Evolutionary conservation across 2,797 vertebrate genomes (phyloP), one percentile per base, ranked within the genome.

Genomic region (Platalea minor): DNA sequence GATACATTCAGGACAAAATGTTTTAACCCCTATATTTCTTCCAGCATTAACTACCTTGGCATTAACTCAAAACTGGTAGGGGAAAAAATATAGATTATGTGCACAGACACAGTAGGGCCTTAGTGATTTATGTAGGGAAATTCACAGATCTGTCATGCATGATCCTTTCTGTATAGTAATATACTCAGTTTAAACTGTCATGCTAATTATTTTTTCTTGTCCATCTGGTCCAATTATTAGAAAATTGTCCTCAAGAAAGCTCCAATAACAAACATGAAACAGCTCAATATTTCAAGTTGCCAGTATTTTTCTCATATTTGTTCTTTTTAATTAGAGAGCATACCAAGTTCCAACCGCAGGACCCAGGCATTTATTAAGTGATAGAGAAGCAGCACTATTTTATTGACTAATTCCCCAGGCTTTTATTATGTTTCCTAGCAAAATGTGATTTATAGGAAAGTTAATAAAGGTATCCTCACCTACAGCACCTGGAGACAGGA

Each of bases 351-450:
- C 89, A 93, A 56, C 72, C 3, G 13, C 68, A 86, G 91, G 59
- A 92, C 82, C 85, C 59, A 48, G 48, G 83, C 76, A 79, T 92
- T 96, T 97, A 96, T 97, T 96, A 95, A 95, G 85, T 87, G 91
- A 88, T 96, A 88, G 85, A 90, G 93, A 81, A 94, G 67, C 79
- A 73, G 85, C 79, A 73, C 67, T 81, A 74, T 94, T 94, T 97
- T 96, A 96, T 96, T 96, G 96, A 95, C 89, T 89, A 95, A 96
- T 96, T 95, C 95, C 89, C 93, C 39, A 82, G 93, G 89, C 79
- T 94, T 97, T 96, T 97, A 96, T 97, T 97, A 95, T 88, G 89
- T 95, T 97, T 95, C 92, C 91, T 94, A 91, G 82, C 91, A 96
- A 96, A 94, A 96, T 88, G 48, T 95, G 94, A 95, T 96, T 95